Base-by-base conservation (phyloP, 2,113 vertebrate species). In the Okapia johnstoni region DNA sequence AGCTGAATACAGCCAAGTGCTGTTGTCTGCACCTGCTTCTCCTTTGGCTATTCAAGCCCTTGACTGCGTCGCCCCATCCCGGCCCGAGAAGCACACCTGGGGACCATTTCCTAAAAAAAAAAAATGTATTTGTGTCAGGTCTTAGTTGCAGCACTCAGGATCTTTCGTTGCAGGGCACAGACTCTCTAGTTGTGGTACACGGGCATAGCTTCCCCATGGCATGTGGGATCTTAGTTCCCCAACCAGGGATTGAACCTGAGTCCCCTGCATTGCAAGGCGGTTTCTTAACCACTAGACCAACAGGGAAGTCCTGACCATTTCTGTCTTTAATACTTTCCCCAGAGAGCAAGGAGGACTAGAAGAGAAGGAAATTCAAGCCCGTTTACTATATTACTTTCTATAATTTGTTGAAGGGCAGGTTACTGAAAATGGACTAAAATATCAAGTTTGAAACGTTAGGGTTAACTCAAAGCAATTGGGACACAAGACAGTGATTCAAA, bases 351-450 rank as follows among this genome's bases (percentile, higher is more conserved):
- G 50, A 63, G 48, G 16, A 6, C 40, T 8, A 17, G 5, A 23
- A 58, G 21, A 52, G 9, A 63, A 80, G 23, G 73, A 61, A 43
- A 61, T 11, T 2, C 85, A 43, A 50, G 12, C 15, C 25, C 86
- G 13, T 81, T 93, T 58, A 21, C 52, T 48, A 48, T 6, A 17
- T 36, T 58, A 15, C 66, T 97, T 95, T 92, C 73, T 70, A 14
- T 87, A n/a, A 73, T 28, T 93, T 80, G 33, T 83, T 26, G 43
- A 85, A 92, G 25, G 28, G 12, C 9, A 92, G n/a, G 50, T 91
- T 46, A 77, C 26, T 76, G 48, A 93, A 80, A 92, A 55, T 54
- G 10, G 15, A 40, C 93, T 88, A 52, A 63, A 83, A 43, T 83
- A 40, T 36, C 28, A 60, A 50, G 25, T 54, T 46, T 28, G n/a